phyloP scores from a whole-genome alignment of 1,140 invertebrate species.

The Samia ricini region DNA sequence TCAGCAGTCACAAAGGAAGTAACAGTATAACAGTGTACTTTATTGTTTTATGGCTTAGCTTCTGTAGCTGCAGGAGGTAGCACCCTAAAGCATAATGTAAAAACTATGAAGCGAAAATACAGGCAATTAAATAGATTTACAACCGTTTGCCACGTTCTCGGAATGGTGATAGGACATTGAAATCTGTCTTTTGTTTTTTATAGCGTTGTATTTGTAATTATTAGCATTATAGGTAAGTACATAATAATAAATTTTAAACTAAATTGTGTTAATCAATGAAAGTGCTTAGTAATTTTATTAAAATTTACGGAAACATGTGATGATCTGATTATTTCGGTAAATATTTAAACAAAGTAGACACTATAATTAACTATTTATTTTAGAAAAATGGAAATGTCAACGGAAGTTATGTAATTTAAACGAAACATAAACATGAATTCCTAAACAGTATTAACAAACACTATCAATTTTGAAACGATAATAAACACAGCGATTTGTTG shows the following conservation, averaged over 20 bases:
- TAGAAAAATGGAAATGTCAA: too few relatives aligned
- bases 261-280: too few relatives aligned
- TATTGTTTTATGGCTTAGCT: conserved; percentile 69
- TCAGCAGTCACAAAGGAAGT: conserved; percentile 38
- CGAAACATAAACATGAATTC: too few relatives aligned
- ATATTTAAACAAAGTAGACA: too few relatives aligned
- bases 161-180: conserved; percentile 37
- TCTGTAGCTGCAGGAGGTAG: conserved; percentile 62
- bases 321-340: background rate
- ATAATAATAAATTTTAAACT: too few relatives aligned
- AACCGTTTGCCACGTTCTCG: conserved; percentile 48
- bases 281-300: too few relatives aligned
- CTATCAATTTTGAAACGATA: too few relatives aligned
- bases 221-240: conserved; percentile 10
- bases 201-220: conserved; percentile 23
- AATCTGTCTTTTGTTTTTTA: conserved; percentile 24
- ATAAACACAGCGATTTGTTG: too few relatives aligned
- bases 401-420: too few relatives aligned
- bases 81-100: conserved; percentile 55
- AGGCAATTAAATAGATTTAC: conserved; percentile 70
- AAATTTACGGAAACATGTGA: too few relatives aligned
- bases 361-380: too few relatives aligned
- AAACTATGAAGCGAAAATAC: conserved; percentile 43
- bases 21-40: conserved; percentile 54
- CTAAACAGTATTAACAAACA: too few relatives aligned